Evolutionary conservation across 2,113 vertebrate genomes (phyloP).

Genomic region (Hemichromis elongatus): DNA sequence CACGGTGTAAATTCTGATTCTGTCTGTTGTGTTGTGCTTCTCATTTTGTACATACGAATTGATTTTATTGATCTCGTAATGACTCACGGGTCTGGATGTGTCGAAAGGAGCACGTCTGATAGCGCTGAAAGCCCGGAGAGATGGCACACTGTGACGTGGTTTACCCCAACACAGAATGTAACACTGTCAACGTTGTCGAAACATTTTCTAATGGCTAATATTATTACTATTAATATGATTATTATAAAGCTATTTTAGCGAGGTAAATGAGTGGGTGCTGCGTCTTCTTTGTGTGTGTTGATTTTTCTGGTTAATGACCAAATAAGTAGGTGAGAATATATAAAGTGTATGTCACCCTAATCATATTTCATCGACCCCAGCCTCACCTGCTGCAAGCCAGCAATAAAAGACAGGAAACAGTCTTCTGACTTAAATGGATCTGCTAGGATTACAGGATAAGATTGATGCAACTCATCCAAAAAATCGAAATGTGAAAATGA

Average conservation of each 20-base stretch:
- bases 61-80: slow-evolving; percentile 49
- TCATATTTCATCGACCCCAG: not conserved
- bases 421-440: not conserved
- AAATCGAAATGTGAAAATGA: not conserved
- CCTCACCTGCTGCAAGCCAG: not conserved
- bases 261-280: slow-evolving; percentile 58
- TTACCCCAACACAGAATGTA: slow-evolving; percentile 79
- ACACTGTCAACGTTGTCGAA: slow-evolving; percentile 75
- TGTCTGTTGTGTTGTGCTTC: slow-evolving; percentile 43
- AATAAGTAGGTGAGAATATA: not conserved
- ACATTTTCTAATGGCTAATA: slow-evolving; percentile 75
- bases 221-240: slow-evolving; percentile 73
- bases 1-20: slow-evolving; percentile 38
- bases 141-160: slow-evolving; percentile 81
- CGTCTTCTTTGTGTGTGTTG: slow-evolving; percentile 35
- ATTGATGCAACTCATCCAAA: not conserved
- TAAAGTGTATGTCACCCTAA: not conserved
- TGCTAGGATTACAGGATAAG: not conserved
- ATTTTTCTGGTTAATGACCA: not conserved
- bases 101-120: slow-evolving; percentile 57
- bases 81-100: slow-evolving; percentile 64
- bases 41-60: slow-evolving; percentile 58
- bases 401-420: not conserved
- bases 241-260: slow-evolving; percentile 84
- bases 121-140: slow-evolving; percentile 65